These are phyloP conservation scores for Halichoeres trimaculatus DNA, from an alignment of 2,113 vertebrate genomes.

Conservation along the genomic window DNA sequence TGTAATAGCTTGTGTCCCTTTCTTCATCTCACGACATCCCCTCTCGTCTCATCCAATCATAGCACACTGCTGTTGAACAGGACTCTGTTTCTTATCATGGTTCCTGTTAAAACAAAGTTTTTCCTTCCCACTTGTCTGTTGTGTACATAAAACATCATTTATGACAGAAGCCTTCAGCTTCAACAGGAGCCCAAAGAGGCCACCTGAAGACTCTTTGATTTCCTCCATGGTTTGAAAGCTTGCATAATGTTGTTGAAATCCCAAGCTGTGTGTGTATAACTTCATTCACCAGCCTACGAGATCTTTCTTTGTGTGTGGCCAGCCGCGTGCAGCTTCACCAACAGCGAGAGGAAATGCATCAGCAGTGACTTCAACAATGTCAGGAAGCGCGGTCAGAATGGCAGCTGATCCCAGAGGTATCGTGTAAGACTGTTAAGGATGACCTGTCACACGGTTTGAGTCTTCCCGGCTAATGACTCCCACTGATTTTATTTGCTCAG, in stretches of 20 bases:
- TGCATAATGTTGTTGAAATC: background rate
- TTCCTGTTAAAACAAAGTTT: no score
- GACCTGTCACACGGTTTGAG: slow-evolving; percentile 12
- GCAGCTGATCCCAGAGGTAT: slow-evolving; percentile 46
- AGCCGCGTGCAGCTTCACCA: slow-evolving; percentile 22
- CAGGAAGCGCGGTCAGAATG: slow-evolving; percentile 70
- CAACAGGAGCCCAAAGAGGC: background rate
- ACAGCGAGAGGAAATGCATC: slow-evolving; percentile 67
- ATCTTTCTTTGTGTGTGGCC: slow-evolving; percentile 28
- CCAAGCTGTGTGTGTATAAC: background rate
- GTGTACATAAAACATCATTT: no score
- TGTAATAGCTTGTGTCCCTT: no score
- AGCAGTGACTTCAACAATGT: slow-evolving; percentile 70
- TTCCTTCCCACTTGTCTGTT: no score
- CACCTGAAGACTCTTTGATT: slow-evolving; percentile 7
- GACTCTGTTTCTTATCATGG: no score
- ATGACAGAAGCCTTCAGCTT: background rate
- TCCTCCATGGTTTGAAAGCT: background rate
- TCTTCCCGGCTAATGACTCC: background rate
- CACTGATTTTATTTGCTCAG: slow-evolving; percentile 5
- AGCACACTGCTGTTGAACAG: no score
- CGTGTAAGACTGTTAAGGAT: slow-evolving; percentile 11
- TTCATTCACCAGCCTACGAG: slow-evolving; percentile 18
- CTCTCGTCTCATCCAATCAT: no score
- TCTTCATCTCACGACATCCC: no score